Conservation (phyloP, 2,797 vertebrate species). For the Scleropages formosus region DNA sequence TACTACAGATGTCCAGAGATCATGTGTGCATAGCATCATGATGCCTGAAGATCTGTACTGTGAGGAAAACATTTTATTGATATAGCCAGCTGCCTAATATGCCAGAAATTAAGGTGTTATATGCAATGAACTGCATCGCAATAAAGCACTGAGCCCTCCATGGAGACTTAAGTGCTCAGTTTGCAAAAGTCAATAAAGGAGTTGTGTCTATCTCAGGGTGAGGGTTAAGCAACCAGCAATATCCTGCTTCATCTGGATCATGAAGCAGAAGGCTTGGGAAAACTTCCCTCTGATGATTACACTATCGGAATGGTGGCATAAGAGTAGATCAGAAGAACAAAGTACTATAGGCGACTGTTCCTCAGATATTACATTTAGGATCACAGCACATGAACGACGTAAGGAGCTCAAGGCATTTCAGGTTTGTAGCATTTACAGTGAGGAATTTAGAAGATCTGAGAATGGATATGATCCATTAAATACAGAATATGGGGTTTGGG, state of each 20-base stretch:
- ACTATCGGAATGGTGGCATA: constrained; percentile 21
- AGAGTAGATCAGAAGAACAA: constrained; percentile 40
- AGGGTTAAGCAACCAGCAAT: too few species aligned
- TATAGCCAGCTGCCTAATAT: too few species aligned
- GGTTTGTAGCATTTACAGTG: constrained; percentile 59
- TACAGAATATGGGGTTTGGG: not conserved
- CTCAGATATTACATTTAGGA: constrained; percentile 45
- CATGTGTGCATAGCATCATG: not conserved
- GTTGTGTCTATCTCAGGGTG: too few species aligned
- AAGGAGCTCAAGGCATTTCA: constrained; percentile 53
- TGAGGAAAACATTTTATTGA: too few species aligned
- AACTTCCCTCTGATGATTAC: not conserved
- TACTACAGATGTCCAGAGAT: too few species aligned
- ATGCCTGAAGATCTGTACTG: not conserved
- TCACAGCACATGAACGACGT: constrained; percentile 54
- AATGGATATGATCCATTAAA: constrained; percentile 53
- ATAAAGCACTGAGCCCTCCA: too few species aligned
- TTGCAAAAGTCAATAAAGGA: too few species aligned
- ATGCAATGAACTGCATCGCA: too few species aligned
- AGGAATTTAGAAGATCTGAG: constrained; percentile 55
- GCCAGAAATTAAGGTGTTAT: too few species aligned
- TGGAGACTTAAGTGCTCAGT: too few species aligned
- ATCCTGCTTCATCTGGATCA: too few species aligned
- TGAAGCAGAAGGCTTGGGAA: not conserved
- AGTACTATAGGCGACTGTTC: constrained; percentile 20